Evolutionary conservation across 2,113 vertebrate genomes (phyloP), one percentile per base, ranked within the genome.

Genomic region (Madoqua kirkii): DNA sequence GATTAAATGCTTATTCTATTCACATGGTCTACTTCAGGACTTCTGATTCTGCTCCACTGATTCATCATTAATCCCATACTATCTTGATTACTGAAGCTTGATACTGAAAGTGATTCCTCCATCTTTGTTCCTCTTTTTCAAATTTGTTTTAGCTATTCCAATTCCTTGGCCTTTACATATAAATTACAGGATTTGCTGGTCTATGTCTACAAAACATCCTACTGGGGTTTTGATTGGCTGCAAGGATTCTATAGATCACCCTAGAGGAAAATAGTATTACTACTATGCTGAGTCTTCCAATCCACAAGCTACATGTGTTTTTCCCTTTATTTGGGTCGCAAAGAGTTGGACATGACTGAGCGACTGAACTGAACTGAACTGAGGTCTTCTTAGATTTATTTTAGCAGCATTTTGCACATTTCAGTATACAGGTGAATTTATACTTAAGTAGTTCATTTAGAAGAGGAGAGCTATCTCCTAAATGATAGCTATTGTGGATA

Each of bases 201-300:
- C 71, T 93, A 64, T 52, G 89, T 19, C 67, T 95, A 97, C 59
- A 79, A 97, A 92, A 82, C 33, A 48, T 43, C 50, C 36, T 96
- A 31, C 74, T 95, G 57, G 57, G 86, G 96, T 87, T 50, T 83
- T 97, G 71, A 94, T 16, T 78, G 55, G 43, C 52, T 88, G 29
- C n/a, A 82, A 55, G 78, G 17, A 93, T 86, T 85, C 59, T 82
- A 62, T 45, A 81, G 36, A 96, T 59, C n/a, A 93, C 81, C 87
- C 57, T 62, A 31, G 50, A 93, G 48, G 55, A 94, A 93, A 94
- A 83, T n/a, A 48, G 84, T 29, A 97, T 52, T 62, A 93, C n/a
- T 91, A 84, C 31, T 91, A 57, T 91, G 78, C 60, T 93, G 57
- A 93, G 25, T 95, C 40, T 93, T 89, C 13, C 43, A 95, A 92